Percentiles rank a stretch among this genome's conserved stretches.
phyloP scores from a whole-genome alignment of 2,797 vertebrate genomes.

The Rhinichthys osculus region DNA sequence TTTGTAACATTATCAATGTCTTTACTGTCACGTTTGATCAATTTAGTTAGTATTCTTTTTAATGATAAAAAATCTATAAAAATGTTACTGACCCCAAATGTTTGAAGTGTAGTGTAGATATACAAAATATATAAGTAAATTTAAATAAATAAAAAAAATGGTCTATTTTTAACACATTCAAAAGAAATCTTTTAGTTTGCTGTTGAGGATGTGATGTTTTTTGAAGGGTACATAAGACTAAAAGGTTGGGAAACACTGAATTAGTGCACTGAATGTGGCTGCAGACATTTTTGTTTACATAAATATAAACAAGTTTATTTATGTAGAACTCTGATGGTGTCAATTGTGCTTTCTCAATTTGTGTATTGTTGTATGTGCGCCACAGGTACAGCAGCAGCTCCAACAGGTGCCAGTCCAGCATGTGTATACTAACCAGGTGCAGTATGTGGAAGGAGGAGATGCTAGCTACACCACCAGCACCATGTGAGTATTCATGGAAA shows the following conservation, averaged over 20 bases:
- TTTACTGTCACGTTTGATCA: not conserved
- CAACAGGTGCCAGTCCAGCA: conserved; percentile 91
- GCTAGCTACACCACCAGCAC: conserved; percentile 88
- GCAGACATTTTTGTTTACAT: not conserved
- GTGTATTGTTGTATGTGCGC: conserved; percentile 29
- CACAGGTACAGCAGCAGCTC: conserved; percentile 84
- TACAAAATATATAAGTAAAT: not conserved
- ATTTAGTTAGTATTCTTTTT: not conserved
- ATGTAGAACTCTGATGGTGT: not conserved
- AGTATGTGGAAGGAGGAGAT: conserved; percentile 92
- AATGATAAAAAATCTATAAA: not conserved
- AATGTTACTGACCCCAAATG: not conserved
- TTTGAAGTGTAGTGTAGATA: not conserved
- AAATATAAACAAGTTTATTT: not conserved
- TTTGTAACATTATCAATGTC: not conserved
- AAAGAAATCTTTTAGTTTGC: not conserved
- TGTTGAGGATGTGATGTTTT: not conserved
- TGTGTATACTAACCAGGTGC: conserved; percentile 91
- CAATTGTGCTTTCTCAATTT: not conserved
- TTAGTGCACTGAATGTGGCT: not conserved
- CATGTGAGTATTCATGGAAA: conserved; percentile 82
- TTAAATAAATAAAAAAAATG: not conserved
- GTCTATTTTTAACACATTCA: not conserved
- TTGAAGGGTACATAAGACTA: not conserved
- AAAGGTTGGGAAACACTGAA: conserved; percentile 24